Conservation (phyloP, 2,888 invertebrate genomes). For the Drosophila eohydei region DNA sequence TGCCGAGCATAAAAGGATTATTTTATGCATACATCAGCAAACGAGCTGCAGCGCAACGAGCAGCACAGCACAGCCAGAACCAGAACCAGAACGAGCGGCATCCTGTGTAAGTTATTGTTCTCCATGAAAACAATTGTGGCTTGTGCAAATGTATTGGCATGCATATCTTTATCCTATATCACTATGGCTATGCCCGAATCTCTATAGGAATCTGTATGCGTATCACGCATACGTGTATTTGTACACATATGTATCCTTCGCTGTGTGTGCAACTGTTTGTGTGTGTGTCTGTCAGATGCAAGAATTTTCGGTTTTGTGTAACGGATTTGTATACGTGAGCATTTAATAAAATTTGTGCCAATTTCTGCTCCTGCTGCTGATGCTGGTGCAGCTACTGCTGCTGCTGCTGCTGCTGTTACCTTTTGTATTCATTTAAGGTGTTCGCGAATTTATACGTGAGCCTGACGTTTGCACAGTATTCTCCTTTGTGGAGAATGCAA, state of each 20-base stretch:
- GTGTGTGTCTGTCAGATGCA: slow-evolving; percentile 67
- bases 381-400: slow-evolving; percentile 8
- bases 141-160: slow-evolving; percentile 66
- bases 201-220: slow-evolving; percentile 30
- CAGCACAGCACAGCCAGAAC: slow-evolving; percentile 30
- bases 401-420: slow-evolving; percentile 23
- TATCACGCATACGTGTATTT: slow-evolving; percentile 4
- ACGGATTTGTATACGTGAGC: slow-evolving; percentile 82
- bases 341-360: slow-evolving; percentile 80
- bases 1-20: slow-evolving; percentile 79
- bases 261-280: slow-evolving; percentile 16
- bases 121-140: slow-evolving; percentile 75
- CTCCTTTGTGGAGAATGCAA: slow-evolving; percentile 38
- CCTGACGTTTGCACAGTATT: slow-evolving; percentile 7
- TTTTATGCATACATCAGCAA: slow-evolving; percentile 80
- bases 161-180: slow-evolving; percentile 39
- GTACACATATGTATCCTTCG: slow-evolving; percentile 5
- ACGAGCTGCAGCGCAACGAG: slow-evolving; percentile 44
- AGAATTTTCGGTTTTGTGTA: slow-evolving; percentile 78
- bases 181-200: slow-evolving; percentile 35
- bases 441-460: slow-evolving; percentile 40
- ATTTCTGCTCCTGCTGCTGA: slow-evolving; percentile 48
- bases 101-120: slow-evolving; percentile 81
- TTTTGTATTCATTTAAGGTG: slow-evolving; percentile 70
- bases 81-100: slow-evolving; percentile 61